Evolutionary conservation across 2,888 invertebrate species (phyloP), one percentile per base, ranked within the genome.

Genomic region (Lycophotia porphyrea): DNA sequence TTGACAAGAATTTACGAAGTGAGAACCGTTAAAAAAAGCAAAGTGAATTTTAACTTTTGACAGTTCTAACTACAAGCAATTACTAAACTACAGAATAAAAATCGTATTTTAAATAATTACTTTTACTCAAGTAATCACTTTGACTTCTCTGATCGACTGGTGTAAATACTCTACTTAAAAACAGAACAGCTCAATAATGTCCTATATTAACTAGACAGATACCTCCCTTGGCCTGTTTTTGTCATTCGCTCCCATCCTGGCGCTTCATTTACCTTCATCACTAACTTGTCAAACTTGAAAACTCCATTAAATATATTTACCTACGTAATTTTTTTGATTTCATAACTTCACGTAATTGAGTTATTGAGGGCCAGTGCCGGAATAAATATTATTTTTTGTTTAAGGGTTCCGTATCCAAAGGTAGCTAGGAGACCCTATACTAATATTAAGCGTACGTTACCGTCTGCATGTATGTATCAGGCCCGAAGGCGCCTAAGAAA

Each of bases 221-320:
- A 64, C 83, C 55, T 68, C 67, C 27, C 42, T 47, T 42, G 47
- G 36, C 24, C n/a, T 69, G 44, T 44, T 70, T 44, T 24, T 80
- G 84, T 76, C 71, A 66, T 61, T 71, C 42, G 15, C 31, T 61
- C 42, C 13, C 34, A 76, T 52, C 60, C 61, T 66, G 68, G 55
- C 52, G 55, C 39, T 74, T 83, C 58, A 71, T 81, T 81, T 79
- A 83, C 84, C 82, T 82, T 76, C 84, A 39, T 82, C 80, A 83
- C 49, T 39, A 72, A 80, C 80, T 71, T 82, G 84, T 82, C 84
- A 80, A 83, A 80, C 80, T 83, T 49, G 58, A 70, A 76, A 72
- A 80, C 66, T 76, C 71, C 64, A 75, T 72, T 80, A 71, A 79
- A 44, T 69, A 69, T 75, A 71, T 78, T 66, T 61, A 74, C 68